Evolutionary conservation across 2,113 vertebrate species (phyloP).

Genomic region (Hippocampus guttulatus): DNA sequence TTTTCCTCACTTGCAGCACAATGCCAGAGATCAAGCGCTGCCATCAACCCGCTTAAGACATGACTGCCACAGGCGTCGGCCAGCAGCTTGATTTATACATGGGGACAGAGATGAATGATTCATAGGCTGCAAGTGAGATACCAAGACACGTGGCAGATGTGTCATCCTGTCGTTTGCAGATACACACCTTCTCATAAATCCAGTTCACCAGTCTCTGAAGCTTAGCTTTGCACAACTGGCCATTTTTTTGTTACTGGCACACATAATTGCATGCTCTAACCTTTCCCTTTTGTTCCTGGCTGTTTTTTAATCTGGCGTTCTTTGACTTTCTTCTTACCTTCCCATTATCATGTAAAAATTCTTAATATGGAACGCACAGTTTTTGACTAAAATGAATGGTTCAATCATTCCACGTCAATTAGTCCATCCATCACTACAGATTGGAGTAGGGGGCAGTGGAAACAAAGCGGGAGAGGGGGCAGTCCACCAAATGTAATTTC

Average conservation of each 20-base stretch:
- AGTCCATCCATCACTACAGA: conserved; percentile 72
- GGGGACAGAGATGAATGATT: conserved; percentile 73
- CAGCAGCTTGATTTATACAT: conserved; percentile 70
- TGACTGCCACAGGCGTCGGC: conserved; percentile 54
- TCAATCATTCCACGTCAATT: conserved; percentile 72
- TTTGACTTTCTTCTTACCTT: conserved; percentile 32
- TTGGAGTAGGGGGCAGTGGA: conserved; percentile 36
- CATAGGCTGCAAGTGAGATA: conserved; percentile 49
- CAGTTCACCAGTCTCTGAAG: conserved; percentile 30
- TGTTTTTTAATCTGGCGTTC: conserved; percentile 22
- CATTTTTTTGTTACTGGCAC: conserved; percentile 7
- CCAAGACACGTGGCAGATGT: conserved; percentile 30
- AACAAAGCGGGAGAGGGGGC: conserved; percentile 15
- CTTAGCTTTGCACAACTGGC: conserved; percentile 32
- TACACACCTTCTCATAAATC: conserved; percentile 42
- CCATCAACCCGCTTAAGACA: conserved; percentile 68
- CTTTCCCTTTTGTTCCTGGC: not conserved
- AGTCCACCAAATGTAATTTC: conserved; percentile 35
- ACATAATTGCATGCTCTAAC: conserved; percentile 8
- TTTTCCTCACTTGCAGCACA: conserved; percentile 37
- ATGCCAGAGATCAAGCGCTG: conserved; percentile 64
- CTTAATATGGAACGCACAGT: conserved; percentile 63
- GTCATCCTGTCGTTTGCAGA: conserved; percentile 17
- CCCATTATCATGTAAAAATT: conserved; percentile 42
- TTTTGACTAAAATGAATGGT: conserved; percentile 66